phyloP scores from a whole-genome alignment of 2,888 invertebrate genomes.

The Perithous albicinctus region DNA sequence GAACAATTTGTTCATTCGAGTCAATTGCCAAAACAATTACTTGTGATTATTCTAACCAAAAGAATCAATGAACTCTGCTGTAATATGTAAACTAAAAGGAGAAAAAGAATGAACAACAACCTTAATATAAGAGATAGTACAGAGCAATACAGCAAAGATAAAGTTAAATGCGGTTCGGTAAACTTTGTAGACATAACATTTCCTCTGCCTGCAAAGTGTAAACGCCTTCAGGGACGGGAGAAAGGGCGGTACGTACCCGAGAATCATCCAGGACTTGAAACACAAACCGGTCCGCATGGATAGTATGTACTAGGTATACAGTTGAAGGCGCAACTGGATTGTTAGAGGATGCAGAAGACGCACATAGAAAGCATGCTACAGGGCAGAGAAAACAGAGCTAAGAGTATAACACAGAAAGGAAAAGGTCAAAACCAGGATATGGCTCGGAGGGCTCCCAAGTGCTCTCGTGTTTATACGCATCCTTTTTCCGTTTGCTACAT shows the following conservation, averaged over 20 bases:
- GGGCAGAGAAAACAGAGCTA: constrained; percentile 2
- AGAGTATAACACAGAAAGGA: constrained; percentile 14
- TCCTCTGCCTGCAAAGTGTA: constrained; percentile 76
- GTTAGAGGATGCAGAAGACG: constrained; percentile 36
- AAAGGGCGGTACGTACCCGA: constrained; percentile 28
- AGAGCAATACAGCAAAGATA: constrained; percentile 29
- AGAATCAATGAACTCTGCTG: neutral
- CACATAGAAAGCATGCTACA: neutral
- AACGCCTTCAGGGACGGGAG: constrained; percentile 52
- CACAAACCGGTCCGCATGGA: constrained; percentile 62
- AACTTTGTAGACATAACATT: constrained; percentile 81
- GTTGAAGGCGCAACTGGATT: constrained; percentile 40
- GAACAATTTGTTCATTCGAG: too few relatives aligned
- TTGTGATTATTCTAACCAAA: constrained; percentile 10
- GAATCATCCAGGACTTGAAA: constrained; percentile 57
- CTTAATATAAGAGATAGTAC: neutral
- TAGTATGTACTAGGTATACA: constrained; percentile 31
- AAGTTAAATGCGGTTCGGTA: constrained; percentile 67
- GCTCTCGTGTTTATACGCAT: constrained; percentile 39
- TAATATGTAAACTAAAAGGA: neutral
- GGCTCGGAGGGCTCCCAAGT: constrained; percentile 50
- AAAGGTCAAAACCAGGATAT: constrained; percentile 33
- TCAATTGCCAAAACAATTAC: too few relatives aligned
- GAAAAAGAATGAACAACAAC: neutral
- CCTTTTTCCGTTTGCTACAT: constrained; percentile 26